Evolutionary conservation across 2,888 invertebrate species (phyloP).

Genomic region (Aplocera efformata): DNA sequence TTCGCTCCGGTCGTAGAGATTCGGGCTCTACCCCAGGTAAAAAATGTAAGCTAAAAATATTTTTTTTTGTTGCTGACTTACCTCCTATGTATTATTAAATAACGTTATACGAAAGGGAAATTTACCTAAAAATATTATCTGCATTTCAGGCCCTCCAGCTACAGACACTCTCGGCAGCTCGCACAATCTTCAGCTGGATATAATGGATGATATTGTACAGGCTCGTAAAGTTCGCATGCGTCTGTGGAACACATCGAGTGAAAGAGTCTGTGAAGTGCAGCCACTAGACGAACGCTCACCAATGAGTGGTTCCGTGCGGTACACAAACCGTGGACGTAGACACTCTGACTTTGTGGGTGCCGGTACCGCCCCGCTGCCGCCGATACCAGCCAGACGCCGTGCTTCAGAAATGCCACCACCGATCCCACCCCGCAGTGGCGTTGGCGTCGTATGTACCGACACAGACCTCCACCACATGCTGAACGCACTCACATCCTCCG

Average conservation of each 20-base stretch:
- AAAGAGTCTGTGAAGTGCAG: constrained; percentile 90
- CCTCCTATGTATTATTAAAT: too few species aligned
- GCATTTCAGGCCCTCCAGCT: constrained; percentile 83
- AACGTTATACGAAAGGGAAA: too few species aligned
- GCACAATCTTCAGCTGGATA: constrained; percentile 91
- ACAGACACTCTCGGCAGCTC: constrained; percentile 87
- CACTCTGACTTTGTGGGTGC: constrained; percentile 86
- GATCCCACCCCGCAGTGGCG: constrained; percentile 60
- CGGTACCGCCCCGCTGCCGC: constrained; percentile 70
- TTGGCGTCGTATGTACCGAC: constrained; percentile 89
- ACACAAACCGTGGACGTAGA: constrained; percentile 82
- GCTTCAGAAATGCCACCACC: constrained; percentile 87
- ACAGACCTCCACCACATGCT: constrained; percentile 90
- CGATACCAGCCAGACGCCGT: constrained; percentile 82
- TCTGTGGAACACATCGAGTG: constrained; percentile 90
- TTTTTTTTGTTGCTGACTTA: too few species aligned
- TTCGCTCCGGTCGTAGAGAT: constrained; percentile 57
- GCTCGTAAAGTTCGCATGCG: constrained; percentile 91
- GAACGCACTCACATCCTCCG: constrained; percentile 88
- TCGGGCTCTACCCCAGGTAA: constrained; percentile 51
- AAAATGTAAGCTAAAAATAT: constrained; percentile 56
- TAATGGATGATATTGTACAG: constrained; percentile 93
- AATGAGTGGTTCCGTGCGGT: constrained; percentile 76
- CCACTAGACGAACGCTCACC: constrained; percentile 85
- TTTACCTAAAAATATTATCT: constrained; percentile 8